phyloP scores from a whole-genome alignment of 2,888 invertebrate species.

The Polyommatus icarus region DNA sequence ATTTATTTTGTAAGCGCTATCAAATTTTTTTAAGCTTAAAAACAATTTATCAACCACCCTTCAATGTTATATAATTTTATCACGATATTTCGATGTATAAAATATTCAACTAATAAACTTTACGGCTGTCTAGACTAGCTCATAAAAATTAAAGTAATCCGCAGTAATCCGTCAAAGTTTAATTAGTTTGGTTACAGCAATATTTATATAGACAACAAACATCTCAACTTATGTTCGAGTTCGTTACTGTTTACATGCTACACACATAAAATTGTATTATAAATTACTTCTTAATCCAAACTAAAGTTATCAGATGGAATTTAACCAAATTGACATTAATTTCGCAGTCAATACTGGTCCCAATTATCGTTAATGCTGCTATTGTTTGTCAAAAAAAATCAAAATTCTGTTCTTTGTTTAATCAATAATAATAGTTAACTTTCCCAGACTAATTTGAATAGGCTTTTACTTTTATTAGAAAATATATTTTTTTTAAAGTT shows the following conservation, averaged over 20 bases:
- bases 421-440: background rate
- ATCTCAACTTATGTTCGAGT: background rate
- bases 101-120: constrained; percentile 6
- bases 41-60: background rate
- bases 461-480: background rate
- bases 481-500: too few relatives aligned
- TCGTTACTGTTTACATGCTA: background rate
- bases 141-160: background rate
- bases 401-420: background rate
- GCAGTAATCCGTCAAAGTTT: background rate
- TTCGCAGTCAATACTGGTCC: too few relatives aligned
- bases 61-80: background rate
- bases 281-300: background rate
- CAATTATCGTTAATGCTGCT: background rate
- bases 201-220: background rate
- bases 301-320: background rate
- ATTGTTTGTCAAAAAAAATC: background rate
- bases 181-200: background rate
- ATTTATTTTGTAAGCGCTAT: background rate
- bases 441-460: background rate
- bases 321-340: too few relatives aligned
- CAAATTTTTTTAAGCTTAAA: background rate
- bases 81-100: background rate
- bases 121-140: background rate
- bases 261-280: background rate